Percentiles rank a stretch among this genome's conserved stretches.
Evolutionary conservation across 2,797 vertebrate genomes (phyloP).

Genomic region (Crypturellus tataupa): DNA sequence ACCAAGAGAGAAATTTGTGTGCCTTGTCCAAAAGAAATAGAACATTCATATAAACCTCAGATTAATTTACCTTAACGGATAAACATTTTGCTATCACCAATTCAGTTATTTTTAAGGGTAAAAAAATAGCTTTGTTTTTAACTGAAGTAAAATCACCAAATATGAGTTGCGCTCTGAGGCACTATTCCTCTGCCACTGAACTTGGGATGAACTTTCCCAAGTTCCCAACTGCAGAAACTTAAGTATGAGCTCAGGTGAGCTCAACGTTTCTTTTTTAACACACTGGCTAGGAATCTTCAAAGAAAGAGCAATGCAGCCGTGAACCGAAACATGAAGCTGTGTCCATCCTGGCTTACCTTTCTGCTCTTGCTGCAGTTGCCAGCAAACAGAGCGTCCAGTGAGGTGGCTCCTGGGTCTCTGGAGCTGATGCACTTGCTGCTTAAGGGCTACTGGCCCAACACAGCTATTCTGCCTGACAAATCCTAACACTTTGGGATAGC

Average conservation of each 20-base stretch:
- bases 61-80: conserved; percentile 11
- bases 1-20: background rate
- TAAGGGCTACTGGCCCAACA: background rate
- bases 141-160: conserved; percentile 13
- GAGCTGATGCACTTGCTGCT: background rate
- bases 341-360: background rate
- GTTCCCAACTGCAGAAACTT: background rate
- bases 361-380: background rate
- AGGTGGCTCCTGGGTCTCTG: background rate
- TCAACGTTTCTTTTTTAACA: background rate
- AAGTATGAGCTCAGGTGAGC: background rate
- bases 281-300: background rate
- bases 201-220: background rate
- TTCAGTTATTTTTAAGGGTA: background rate
- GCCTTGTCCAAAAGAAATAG: background rate
- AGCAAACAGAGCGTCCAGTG: background rate
- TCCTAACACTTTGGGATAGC: background rate
- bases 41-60: background rate
- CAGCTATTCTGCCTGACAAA: background rate
- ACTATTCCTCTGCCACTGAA: background rate
- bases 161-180: background rate
- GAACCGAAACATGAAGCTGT: background rate
- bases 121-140: background rate
- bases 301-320: conserved; percentile 3
- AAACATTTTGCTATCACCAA: background rate